Conservation (phyloP, 53 echinoderm and acorn worm species). For the Temnopleurus reevesii region DNA sequence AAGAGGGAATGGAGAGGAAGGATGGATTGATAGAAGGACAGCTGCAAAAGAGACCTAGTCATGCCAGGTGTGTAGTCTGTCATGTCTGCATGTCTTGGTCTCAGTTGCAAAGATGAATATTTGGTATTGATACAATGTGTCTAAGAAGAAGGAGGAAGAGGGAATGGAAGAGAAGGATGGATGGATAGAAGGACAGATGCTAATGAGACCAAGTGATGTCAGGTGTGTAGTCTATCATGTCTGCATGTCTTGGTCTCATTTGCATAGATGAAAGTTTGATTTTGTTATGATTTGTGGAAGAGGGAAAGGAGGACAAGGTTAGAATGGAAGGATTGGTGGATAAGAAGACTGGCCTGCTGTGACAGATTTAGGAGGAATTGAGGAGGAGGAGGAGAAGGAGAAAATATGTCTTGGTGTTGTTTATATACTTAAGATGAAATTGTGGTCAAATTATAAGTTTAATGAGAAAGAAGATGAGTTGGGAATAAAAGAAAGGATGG, state of each 20-base stretch:
- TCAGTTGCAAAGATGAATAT: slow-evolving; percentile 14
- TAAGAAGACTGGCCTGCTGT: no score
- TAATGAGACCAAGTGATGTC: background rate
- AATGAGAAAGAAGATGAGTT: no score
- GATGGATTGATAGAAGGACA: background rate
- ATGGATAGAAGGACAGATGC: no score
- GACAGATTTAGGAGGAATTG: no score
- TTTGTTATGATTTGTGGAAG: background rate
- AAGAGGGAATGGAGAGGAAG: background rate
- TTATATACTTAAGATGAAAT: no score
- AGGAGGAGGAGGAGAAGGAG: no score
- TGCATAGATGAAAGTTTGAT: background rate
- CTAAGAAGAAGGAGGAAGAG: background rate
- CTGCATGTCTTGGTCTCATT: background rate
- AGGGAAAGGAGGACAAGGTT: background rate
- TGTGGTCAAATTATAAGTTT: no score
- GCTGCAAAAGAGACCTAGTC: slow-evolving; percentile 15
- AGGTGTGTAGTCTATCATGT: slow-evolving; percentile 2
- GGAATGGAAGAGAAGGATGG: background rate
- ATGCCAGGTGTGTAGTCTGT: slow-evolving; percentile 53
- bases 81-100: slow-evolving; percentile 56
- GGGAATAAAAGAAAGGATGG: no score
- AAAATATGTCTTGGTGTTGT: no score
- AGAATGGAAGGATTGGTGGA: no score
- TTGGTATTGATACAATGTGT: background rate